phyloP scores from a whole-genome alignment of 2,797 vertebrate genomes.

The Telmatherina bonti region DNA sequence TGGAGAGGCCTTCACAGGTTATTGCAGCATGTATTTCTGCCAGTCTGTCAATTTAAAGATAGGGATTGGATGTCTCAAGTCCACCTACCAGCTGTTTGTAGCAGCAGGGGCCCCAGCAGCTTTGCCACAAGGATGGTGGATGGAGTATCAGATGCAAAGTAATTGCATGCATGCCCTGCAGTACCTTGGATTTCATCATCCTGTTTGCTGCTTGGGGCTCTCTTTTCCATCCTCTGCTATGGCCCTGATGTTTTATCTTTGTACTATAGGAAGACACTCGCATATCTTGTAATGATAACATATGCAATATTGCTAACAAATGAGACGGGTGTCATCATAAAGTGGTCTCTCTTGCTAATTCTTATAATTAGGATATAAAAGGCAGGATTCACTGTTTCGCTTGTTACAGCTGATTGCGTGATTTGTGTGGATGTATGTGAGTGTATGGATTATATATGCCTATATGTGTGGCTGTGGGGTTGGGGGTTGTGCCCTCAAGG shows the following conservation, averaged over 20 bases:
- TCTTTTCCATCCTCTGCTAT: conserved; percentile 42
- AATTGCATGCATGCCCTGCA: conserved; percentile 68
- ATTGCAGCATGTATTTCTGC: conserved; percentile 63
- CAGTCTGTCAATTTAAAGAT: conserved; percentile 77
- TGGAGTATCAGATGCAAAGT: conserved; percentile 66
- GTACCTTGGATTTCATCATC: conserved; percentile 56
- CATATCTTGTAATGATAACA: conserved; percentile 40
- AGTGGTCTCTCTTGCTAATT: conserved; percentile 19
- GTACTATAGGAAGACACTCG: conserved; percentile 31
- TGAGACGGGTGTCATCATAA: conserved; percentile 43
- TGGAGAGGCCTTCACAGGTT: conserved; percentile 58
- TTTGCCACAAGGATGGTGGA: conserved; percentile 54
- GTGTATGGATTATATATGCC: conserved; percentile 14
- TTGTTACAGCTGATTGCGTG: conserved; percentile 65
- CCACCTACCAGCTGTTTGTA: conserved; percentile 70
- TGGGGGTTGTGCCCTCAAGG: conserved; percentile 52
- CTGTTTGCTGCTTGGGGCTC: conserved; percentile 32
- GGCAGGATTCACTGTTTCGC: conserved; percentile 4
- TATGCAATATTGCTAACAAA: conserved; percentile 52
- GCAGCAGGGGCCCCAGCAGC: conserved; percentile 67
- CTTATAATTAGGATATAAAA: conserved; percentile 26
- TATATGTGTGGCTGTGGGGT: conserved; percentile 23
- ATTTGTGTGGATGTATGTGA: conserved; percentile 19
- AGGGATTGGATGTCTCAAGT: conserved; percentile 66
- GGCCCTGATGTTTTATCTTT: conserved; percentile 54